Percentiles rank a stretch among this genome's conserved stretches.
Conservation (phyloP, 2,797 vertebrate genomes). For the Pipistrellus pygmaeus region DNA sequence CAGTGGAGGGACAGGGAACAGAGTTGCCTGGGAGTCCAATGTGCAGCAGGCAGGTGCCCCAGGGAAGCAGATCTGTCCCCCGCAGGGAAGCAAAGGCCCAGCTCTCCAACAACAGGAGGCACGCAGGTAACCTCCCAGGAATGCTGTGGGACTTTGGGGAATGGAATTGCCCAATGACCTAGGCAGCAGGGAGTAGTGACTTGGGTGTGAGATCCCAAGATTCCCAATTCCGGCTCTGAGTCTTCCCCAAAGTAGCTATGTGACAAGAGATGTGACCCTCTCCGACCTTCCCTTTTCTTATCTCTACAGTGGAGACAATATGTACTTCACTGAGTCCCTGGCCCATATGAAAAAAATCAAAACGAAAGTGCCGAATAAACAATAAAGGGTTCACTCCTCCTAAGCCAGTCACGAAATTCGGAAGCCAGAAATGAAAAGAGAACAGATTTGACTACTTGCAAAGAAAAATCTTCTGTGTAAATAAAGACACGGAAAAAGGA, state of each 20-base stretch:
- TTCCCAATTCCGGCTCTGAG: neutral
- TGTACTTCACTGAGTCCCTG: neutral
- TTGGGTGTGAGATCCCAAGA: neutral
- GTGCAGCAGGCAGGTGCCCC: neutral
- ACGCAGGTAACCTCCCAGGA: accelerated
- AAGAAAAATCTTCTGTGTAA: neutral
- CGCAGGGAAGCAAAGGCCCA: neutral
- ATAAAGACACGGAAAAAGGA: neutral
- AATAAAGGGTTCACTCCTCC: neutral
- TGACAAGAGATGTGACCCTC: neutral
- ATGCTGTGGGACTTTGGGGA: neutral
- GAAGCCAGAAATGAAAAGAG: slow-evolving; percentile 47
- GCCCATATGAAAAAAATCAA: slow-evolving; percentile 50
- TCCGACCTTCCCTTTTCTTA: slow-evolving; percentile 57
- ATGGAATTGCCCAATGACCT: neutral
- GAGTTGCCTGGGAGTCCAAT: neutral
- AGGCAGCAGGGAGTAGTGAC: accelerated
- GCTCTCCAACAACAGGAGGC: neutral
- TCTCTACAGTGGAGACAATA: neutral
- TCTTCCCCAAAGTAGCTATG: neutral
- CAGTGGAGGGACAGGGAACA: neutral
- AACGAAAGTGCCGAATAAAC: slow-evolving; percentile 69
- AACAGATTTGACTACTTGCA: neutral
- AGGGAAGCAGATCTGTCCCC: neutral
- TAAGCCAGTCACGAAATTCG: neutral